Evolutionary conservation across 2,113 vertebrate genomes (phyloP).

Genomic region (Cathartes aura): DNA sequence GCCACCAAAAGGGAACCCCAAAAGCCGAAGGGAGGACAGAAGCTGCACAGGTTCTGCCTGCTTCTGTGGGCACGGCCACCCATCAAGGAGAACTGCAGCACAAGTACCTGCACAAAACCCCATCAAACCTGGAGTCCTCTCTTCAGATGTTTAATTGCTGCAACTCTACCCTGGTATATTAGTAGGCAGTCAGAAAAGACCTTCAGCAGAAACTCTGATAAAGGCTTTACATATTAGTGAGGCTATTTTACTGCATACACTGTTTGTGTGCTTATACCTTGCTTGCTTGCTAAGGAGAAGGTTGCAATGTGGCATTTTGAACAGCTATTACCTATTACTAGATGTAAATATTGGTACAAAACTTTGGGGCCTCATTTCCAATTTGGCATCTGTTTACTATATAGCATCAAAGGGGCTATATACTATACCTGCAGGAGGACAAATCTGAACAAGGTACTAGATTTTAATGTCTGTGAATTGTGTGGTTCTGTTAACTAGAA

Average conservation of each 20-base stretch:
- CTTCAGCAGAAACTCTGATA: background rate
- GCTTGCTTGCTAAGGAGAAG: background rate
- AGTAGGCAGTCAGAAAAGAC: background rate
- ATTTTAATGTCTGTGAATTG: background rate
- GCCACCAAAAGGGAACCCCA: background rate
- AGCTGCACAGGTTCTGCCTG: background rate
- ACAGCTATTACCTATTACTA: background rate
- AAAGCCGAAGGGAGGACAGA: background rate
- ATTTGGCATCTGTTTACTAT: background rate
- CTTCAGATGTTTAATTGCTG: background rate
- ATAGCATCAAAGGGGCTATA: background rate
- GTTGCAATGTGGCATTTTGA: background rate
- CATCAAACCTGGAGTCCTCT: background rate
- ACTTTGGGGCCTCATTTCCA: background rate
- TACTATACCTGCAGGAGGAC: background rate
- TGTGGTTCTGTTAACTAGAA: background rate
- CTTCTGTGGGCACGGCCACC: background rate
- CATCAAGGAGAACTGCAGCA: rapidly evolving
- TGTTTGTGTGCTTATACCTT: background rate
- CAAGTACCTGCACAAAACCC: background rate
- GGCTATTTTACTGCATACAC: background rate
- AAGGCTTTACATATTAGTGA: background rate
- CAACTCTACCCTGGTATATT: background rate
- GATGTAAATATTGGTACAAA: background rate
- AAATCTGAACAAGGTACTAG: background rate